phyloP scores from a whole-genome alignment of 2,113 vertebrate genomes.

The Anhinga anhinga region DNA sequence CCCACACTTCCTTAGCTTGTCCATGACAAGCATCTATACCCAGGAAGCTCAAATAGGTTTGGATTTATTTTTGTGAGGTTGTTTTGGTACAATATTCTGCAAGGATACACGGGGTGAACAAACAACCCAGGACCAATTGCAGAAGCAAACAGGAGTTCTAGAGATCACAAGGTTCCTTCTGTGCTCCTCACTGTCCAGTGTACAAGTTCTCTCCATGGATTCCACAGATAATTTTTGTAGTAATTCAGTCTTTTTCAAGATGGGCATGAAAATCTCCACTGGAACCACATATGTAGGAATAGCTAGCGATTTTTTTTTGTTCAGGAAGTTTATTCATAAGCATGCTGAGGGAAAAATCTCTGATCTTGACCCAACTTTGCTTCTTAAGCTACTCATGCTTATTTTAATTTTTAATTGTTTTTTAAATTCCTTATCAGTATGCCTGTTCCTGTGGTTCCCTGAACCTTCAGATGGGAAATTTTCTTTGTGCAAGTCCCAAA shows the following conservation, averaged over 20 bases:
- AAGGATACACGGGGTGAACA: fast-evolving
- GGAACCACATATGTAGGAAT: neutral
- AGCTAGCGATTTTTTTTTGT: neutral
- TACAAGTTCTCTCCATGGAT: neutral
- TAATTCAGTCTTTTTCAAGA: neutral
- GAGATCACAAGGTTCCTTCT: neutral
- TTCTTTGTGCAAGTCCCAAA: neutral
- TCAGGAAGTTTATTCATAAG: neutral
- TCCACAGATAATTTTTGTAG: neutral
- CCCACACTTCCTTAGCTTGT: too few species aligned
- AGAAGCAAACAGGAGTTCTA: neutral
- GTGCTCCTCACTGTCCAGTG: neutral
- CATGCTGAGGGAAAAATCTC: neutral
- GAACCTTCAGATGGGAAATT: neutral
- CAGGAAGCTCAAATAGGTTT: neutral
- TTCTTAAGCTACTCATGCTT: neutral
- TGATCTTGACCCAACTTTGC: neutral
- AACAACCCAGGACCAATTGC: neutral
- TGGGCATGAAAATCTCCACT: neutral
- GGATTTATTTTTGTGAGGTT: neutral
- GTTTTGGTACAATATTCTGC: neutral
- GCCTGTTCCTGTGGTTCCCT: neutral
- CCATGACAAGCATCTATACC: neutral
- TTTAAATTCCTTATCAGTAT: neutral
- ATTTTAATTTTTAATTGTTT: neutral